Evolutionary conservation across 2,797 vertebrate genomes (phyloP).

Genomic region (Pyrocephalus nanus): DNA sequence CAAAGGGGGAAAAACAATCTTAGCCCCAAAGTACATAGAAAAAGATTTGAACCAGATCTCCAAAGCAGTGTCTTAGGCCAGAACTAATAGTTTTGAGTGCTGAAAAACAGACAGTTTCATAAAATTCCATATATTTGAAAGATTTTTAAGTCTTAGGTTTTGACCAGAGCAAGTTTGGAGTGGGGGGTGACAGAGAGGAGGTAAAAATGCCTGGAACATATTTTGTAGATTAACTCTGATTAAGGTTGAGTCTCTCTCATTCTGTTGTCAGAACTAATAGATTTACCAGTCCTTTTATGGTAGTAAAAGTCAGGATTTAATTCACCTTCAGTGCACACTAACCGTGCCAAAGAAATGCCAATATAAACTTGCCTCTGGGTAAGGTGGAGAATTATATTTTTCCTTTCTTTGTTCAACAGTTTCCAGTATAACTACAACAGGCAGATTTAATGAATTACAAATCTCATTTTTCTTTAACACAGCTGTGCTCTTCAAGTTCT

Average conservation of each 20-base stretch:
- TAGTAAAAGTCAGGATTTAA: background rate
- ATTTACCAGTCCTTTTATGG: background rate
- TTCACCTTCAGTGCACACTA: background rate
- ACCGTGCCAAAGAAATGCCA: background rate
- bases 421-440: background rate
- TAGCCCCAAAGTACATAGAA: background rate
- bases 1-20: background rate
- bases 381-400: background rate
- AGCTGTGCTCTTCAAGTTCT: background rate
- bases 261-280: background rate
- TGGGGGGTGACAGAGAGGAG: too few species aligned
- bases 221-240: background rate
- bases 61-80: background rate
- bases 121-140: background rate
- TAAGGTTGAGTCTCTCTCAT: background rate
- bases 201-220: background rate
- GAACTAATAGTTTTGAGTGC: background rate
- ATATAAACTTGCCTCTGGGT: background rate
- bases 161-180: background rate
- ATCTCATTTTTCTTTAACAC: background rate
- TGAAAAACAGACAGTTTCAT: background rate
- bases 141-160: background rate
- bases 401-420: background rate
- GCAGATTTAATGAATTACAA: background rate
- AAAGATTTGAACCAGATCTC: background rate